These are phyloP conservation scores for Lasius fuliginosus DNA, from an alignment of 2,888 invertebrate genomes.

Conservation along the genomic window DNA sequence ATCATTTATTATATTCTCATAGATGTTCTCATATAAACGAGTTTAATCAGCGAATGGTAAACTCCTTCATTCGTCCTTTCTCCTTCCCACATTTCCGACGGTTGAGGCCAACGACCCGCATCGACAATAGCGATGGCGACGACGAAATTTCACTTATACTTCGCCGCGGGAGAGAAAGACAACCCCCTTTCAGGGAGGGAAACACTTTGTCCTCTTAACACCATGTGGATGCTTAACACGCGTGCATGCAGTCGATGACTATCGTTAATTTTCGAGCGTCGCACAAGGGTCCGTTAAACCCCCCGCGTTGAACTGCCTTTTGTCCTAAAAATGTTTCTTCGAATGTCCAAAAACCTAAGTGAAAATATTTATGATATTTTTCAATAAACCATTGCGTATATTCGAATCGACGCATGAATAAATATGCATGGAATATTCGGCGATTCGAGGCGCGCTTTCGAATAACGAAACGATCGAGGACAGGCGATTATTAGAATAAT, in stretches of 20 bases:
- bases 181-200: not conserved
- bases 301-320: not conserved
- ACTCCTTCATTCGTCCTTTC: slow-evolving; percentile 8
- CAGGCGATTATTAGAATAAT: slow-evolving; percentile 54
- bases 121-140: slow-evolving; percentile 39
- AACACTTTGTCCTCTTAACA: slow-evolving; percentile 17
- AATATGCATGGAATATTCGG: not conserved
- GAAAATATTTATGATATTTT: not conserved
- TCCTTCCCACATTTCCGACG: not conserved
- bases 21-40: slow-evolving; percentile 32
- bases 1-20: not conserved
- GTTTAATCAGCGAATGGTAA: slow-evolving; percentile 41
- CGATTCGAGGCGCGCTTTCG: slow-evolving; percentile 33
- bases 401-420: too few species aligned
- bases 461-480: slow-evolving; percentile 11
- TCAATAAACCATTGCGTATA: not conserved
- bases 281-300: not conserved
- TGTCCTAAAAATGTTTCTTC: not conserved
- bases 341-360: too few species aligned
- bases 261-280: slow-evolving; percentile 13
- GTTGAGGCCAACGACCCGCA: slow-evolving; percentile 50
- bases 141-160: slow-evolving; percentile 50
- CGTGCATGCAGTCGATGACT: not conserved
- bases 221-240: not conserved
- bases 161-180: slow-evolving; percentile 8